A percentile compares a stretch with the other conserved stretches of the same genome.
Evolutionary conservation across 1,140 invertebrate genomes (phyloP).

Genomic region (Ostrea edulis): DNA sequence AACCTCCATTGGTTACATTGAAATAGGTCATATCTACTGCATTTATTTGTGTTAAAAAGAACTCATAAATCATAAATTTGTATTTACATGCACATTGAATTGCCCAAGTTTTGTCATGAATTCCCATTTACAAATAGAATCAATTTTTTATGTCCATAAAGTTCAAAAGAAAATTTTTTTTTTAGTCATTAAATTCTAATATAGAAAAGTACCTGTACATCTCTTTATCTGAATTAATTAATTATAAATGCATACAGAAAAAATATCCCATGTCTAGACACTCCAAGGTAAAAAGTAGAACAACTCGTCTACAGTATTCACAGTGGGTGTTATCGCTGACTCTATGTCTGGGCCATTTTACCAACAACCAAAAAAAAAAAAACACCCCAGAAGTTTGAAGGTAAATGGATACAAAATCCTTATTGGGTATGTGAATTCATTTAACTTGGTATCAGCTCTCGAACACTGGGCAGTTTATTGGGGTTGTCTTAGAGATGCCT

Average conservation of each 20-base stretch:
- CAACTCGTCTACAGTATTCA: constrained; percentile 9
- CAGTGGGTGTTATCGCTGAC: constrained; percentile 6
- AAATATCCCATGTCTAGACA: constrained; percentile 11
- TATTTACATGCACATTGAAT: background rate
- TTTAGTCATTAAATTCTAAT: background rate
- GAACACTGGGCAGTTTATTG: background rate
- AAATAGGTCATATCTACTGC: background rate
- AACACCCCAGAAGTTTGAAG: background rate
- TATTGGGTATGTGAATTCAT: background rate
- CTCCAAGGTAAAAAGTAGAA: constrained; percentile 31
- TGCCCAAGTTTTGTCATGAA: background rate
- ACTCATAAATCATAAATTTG: background rate
- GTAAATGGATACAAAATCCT: background rate
- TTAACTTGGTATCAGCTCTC: background rate
- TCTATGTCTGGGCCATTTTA: background rate
- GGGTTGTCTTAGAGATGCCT: background rate
- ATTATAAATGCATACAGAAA: constrained; percentile 35
- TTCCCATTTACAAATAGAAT: background rate
- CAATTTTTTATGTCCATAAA: background rate
- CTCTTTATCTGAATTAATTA: constrained; percentile 10
- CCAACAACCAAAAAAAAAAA: background rate
- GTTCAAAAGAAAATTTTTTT: background rate
- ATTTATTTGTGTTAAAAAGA: too few species aligned
- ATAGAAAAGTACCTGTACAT: background rate
- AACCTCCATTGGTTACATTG: too few species aligned